Base-by-base conservation (phyloP, 2,888 invertebrate species). In the Lottia gigantea region DNA sequence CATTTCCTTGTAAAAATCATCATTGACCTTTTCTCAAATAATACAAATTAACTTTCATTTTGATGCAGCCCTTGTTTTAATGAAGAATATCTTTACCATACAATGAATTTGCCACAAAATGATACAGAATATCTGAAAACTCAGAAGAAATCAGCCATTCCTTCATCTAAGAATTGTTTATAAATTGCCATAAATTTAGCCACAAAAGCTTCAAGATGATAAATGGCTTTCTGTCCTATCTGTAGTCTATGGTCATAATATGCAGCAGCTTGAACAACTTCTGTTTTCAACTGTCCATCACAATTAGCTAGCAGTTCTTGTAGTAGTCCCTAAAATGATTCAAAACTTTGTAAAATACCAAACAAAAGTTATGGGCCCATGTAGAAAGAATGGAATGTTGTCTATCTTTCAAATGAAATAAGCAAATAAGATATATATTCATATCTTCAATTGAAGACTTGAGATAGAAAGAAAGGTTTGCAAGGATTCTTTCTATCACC, bases 151-250 rank as follows among this genome's bases (percentile, higher is more conserved):
- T 87, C 86, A 3, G 84, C 85, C 67, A 87, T 83, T 40, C 84
- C 84, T 82, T 93, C 93, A 86, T 95, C 94, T 87, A 95, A 91
- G 87, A 94, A 96, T 82, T 93, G 93, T 85, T 95, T 95, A 87
- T 97, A 97, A 79, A 96, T 93, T 47, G 93, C 92, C 98, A 99
- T 98, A 88, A 98, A 98, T 82, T 95, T 94, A 0, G 96, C 96
- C 65, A 97, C 94, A 90, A 99, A 99, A 2, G 97, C 97, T 89
- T 99, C 99, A 68, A 99, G 90, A 88, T 99, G 98, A 85, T 96
- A 97, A 82, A 99, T 97, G 26, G 94, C 92, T 89, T 98, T 98
- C 82, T 94, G 95, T 23, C 98, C 98, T 70, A 93, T 92, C 82
- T 94, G 93, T 92, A 98, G 93, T 79, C 95, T 92, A 87, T 98